Conservation (phyloP, 2,888 invertebrate species). For the Hetaerina titia region DNA sequence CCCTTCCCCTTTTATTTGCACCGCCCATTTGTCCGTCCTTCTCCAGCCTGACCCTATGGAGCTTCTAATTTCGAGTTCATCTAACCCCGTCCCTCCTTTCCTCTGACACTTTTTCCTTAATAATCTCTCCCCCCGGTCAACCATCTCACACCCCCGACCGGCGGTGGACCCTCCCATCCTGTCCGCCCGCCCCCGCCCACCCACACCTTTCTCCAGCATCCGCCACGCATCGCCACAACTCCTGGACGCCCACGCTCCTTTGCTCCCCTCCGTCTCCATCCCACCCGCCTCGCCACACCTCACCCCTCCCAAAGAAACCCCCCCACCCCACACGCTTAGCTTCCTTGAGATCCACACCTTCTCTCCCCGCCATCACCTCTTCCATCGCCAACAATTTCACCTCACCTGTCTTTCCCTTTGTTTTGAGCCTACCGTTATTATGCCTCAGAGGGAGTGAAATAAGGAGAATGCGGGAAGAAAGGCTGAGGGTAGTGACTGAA, state of each 20-base stretch:
- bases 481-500: not conserved
- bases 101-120: not conserved
- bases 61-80: not conserved
- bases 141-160: not conserved
- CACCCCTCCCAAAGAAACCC: not conserved
- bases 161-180: not conserved
- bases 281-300: not conserved
- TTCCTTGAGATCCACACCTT: not conserved
- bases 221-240: not conserved
- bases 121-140: not conserved
- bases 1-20: not conserved
- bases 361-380: not conserved
- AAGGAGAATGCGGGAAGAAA: not conserved
- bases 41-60: not conserved
- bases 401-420: not conserved
- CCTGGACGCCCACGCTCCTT: not conserved
- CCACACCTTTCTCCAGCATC: not conserved
- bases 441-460: not conserved
- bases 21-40: constrained; percentile 4
- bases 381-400: not conserved
- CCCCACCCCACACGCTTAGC: not conserved
- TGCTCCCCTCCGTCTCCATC: not conserved
- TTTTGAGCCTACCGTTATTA: not conserved
- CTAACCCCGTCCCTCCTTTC: not conserved
- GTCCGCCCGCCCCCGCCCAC: not conserved